Evolutionary conservation across 2,888 invertebrate genomes (phyloP).

Genomic region (Clitarchus hookeri): DNA sequence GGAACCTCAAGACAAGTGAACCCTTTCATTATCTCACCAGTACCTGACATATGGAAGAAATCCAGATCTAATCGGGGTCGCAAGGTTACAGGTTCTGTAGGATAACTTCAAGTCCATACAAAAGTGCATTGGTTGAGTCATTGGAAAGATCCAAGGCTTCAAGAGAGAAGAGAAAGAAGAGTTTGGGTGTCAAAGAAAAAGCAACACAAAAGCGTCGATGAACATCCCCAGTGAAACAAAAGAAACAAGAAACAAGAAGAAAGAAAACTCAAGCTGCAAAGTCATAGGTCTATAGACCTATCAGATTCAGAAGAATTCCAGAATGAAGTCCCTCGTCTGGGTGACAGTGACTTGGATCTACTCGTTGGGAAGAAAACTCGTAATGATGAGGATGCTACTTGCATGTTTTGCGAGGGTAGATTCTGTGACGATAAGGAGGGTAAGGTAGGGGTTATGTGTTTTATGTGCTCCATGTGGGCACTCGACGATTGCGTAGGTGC

Average conservation of each 20-base stretch:
- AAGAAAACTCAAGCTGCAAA: background rate
- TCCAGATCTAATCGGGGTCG: background rate
- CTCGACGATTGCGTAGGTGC: no score
- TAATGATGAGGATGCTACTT: background rate
- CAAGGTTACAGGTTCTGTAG: constrained; percentile 1
- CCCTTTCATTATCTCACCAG: background rate
- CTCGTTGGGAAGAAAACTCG: background rate
- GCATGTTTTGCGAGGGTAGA: background rate
- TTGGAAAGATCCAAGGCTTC: background rate
- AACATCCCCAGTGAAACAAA: background rate
- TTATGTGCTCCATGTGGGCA: background rate
- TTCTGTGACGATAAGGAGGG: background rate
- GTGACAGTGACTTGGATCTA: background rate
- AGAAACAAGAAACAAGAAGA: background rate
- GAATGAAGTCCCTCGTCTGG: background rate
- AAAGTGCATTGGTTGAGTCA: background rate
- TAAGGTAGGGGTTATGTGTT: background rate
- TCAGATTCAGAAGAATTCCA: background rate
- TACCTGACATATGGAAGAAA: background rate
- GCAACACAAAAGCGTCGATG: background rate
- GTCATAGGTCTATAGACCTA: background rate
- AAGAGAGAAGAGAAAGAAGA: background rate
- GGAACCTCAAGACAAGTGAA: background rate
- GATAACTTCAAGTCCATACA: background rate
- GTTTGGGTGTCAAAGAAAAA: background rate